Evolutionary conservation across 2,888 invertebrate genomes (phyloP), one percentile per base, ranked within the genome.

Genomic region (Phymatocera aterrima): DNA sequence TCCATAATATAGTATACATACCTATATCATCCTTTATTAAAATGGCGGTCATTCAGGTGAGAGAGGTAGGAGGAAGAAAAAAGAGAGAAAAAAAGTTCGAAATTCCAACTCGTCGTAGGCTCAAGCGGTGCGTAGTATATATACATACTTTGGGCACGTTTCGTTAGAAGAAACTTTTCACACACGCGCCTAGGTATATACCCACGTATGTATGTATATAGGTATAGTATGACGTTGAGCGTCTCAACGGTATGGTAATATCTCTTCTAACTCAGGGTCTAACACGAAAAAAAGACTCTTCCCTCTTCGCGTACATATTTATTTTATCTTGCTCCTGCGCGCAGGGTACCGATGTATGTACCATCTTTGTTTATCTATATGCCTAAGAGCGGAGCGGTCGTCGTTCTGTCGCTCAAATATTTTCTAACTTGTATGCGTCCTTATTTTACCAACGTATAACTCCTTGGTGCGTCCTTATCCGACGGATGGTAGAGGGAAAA

Each of bases 401-500:
- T 61, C 12, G 65, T 18, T 65, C 40, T 65, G 54, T 74, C 57
- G 57, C 40, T 60, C 75, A 75, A 75, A 75, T 31, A 75, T 75
- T 75, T 75, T 60, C 75, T 60, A 75, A 75, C 57, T 57, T 75
- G 37, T 75, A 24, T 18, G 75, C 75, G 75, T 75, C 75, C 75
- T 75, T 40, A 28, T 75, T 60, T 34, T 34, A 75, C 57, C 24
- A 40, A 40, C 75, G 54, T 15, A n/a, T n/a, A 24, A 57, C 34
- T 24, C 40, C 46, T 3, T 24, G 43, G 43, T 57, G 37, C 28
- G 43, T 75, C 75, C 60, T 75, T 40, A n/a, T 54, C 75, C 15
- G 28, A 15, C 40, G 57, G 54, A 60, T 75, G 37, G 75, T 57
- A 75, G 75, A 37, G 28, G 40, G 75, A 75, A 57, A 75, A 43